phyloP scores from a whole-genome alignment of 92 coral and sea anemone species.

The Heteractis magnifica region DNA sequence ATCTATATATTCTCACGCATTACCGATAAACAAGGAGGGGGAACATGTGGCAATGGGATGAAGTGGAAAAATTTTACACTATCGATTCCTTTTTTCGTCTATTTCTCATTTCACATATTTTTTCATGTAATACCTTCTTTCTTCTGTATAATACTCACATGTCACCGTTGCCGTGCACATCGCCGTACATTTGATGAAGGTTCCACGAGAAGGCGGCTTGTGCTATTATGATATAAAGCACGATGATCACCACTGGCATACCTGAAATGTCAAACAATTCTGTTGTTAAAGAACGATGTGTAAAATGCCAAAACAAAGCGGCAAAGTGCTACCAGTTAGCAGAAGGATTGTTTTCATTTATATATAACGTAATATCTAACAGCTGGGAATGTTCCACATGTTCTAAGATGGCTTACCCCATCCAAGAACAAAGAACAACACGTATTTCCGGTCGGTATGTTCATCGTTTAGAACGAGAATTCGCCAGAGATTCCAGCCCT shows the following conservation, averaged over 20 bases:
- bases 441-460: conserved; percentile 87
- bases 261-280: conserved; percentile 37
- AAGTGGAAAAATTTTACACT: no score
- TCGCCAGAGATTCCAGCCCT: conserved; percentile 99
- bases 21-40: no score
- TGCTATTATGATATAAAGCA: conserved; percentile 70
- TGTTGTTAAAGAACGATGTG: no score
- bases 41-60: no score
- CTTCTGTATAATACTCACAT: conserved; percentile 64
- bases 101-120: neutral
- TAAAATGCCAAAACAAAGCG: no score
- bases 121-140: neutral
- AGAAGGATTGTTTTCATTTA: no score
- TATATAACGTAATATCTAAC: no score
- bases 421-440: conserved; percentile 87
- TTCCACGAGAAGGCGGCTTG: conserved; percentile 83
- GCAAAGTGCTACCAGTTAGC: no score
- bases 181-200: conserved; percentile 86
- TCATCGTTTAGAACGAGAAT: conserved; percentile 90
- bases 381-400: no score
- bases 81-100: neutral
- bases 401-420: conserved; percentile 74
- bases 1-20: no score
- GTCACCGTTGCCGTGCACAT: conserved; percentile 92
- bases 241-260: conserved; percentile 77